Evolutionary conservation across 1,140 invertebrate species (phyloP).

Genomic region (Halotydeus destructor): DNA sequence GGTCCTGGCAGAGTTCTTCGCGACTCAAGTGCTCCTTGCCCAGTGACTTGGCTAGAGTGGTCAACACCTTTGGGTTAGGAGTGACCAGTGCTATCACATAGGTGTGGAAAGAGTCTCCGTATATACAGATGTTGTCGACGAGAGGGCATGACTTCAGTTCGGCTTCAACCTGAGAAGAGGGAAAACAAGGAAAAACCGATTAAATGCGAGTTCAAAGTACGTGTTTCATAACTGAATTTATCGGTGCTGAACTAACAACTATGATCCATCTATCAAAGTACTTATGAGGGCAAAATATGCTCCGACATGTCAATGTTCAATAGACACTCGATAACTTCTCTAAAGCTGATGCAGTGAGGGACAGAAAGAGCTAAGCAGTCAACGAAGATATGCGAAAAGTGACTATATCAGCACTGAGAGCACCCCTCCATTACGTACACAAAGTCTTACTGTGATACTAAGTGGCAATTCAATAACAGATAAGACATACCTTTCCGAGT

Average conservation of each 20-base stretch:
- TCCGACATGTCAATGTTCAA: too few species aligned
- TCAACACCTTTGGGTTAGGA: slow-evolving; percentile 44
- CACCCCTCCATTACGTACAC: too few species aligned
- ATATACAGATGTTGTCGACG: slow-evolving; percentile 21
- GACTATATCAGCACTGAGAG: too few species aligned
- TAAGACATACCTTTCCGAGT: slow-evolving; percentile 10
- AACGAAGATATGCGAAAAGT: background rate
- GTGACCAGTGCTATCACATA: slow-evolving; percentile 78
- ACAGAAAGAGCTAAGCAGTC: background rate
- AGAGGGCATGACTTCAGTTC: slow-evolving; percentile 11
- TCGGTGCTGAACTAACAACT: background rate
- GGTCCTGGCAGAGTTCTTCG: slow-evolving; percentile 43
- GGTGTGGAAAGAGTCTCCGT: slow-evolving; percentile 30
- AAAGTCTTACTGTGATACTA: too few species aligned
- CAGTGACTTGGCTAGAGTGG: slow-evolving; percentile 39
- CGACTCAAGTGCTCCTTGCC: slow-evolving; percentile 37
- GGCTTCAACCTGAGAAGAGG: slow-evolving; percentile 2
- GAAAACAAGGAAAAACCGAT: background rate
- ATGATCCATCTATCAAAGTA: background rate
- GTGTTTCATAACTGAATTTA: background rate
- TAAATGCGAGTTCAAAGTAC: background rate
- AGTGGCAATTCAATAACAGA: too few species aligned
- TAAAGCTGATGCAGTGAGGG: background rate
- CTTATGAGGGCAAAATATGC: too few species aligned
- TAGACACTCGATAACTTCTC: background rate